These are phyloP conservation scores for Leucophenga maculata DNA, from an alignment of 2,888 invertebrate species.

Conservation along the genomic window DNA sequence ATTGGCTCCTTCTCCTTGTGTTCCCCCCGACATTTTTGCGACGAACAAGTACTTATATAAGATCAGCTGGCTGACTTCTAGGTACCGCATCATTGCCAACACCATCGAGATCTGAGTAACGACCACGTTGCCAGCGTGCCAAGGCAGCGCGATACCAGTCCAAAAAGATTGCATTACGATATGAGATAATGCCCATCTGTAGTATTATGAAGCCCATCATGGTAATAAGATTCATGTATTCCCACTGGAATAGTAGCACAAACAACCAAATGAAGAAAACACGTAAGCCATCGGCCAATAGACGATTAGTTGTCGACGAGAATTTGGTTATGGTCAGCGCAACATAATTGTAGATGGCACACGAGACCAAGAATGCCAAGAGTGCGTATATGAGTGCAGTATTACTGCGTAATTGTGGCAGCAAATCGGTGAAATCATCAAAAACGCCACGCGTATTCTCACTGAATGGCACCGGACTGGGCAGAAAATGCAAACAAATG, in stretches of 20 bases:
- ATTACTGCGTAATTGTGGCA: constrained; percentile 82
- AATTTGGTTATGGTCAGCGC: constrained; percentile 95
- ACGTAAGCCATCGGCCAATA: constrained; percentile 90
- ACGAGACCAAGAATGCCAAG: constrained; percentile 82
- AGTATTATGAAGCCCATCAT: constrained; percentile 84
- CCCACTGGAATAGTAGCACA: constrained; percentile 83
- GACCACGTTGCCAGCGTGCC: constrained; percentile 55
- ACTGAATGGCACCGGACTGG: constrained; percentile 83
- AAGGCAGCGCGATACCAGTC: constrained; percentile 59
- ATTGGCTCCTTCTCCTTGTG: not conserved
- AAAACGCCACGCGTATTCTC: constrained; percentile 82
- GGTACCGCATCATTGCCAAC: constrained; percentile 43
- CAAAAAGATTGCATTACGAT: constrained; percentile 78
- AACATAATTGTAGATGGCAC: constrained; percentile 94
- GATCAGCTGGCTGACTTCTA: constrained; percentile 64
- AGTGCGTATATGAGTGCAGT: constrained; percentile 78
- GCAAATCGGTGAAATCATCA: constrained; percentile 89
- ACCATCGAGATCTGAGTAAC: constrained; percentile 56
- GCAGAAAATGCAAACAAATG: constrained; percentile 86
- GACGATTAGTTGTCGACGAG: constrained; percentile 91
- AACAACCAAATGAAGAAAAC: constrained; percentile 93
- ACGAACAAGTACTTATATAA: constrained; percentile 46
- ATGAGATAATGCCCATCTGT: constrained; percentile 86
- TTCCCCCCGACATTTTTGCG: too few species aligned
- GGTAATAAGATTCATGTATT: constrained; percentile 85